These are phyloP conservation scores for Morpho achilles DNA, from an alignment of 2,888 invertebrate genomes.

Conservation along the genomic window DNA sequence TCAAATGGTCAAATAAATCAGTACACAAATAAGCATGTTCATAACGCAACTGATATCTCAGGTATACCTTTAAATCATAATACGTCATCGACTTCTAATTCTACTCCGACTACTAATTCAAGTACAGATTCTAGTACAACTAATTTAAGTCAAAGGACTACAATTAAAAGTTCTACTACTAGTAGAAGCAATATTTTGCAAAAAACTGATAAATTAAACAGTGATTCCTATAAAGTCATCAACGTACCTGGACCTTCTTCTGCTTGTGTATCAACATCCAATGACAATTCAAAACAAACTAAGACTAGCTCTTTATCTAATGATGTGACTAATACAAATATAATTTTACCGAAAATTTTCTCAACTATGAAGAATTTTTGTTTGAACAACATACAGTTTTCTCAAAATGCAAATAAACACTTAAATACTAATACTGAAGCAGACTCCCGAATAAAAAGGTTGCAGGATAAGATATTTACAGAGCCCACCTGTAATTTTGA, in stretches of 20 bases:
- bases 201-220: not conserved
- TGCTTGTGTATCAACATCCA: not conserved
- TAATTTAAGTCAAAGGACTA: not conserved
- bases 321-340: too few relatives aligned
- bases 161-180: not conserved
- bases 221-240: slow-evolving; percentile 7
- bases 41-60: not conserved
- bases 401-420: too few relatives aligned
- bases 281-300: too few relatives aligned
- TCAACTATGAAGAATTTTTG: too few relatives aligned
- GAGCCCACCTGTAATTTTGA: slow-evolving; percentile 39
- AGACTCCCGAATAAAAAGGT: slow-evolving; percentile 15
- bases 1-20: too few relatives aligned
- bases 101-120: slow-evolving; percentile 9
- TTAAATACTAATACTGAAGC: too few relatives aligned
- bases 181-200: not conserved
- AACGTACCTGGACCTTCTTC: not conserved
- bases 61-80: slow-evolving; percentile 2
- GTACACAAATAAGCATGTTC: too few relatives aligned
- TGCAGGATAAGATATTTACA: slow-evolving; percentile 36
- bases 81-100: slow-evolving; percentile 13
- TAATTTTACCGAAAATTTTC: too few relatives aligned
- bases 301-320: too few relatives aligned
- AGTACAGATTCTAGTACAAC: slow-evolving; percentile 2
- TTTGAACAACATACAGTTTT: too few relatives aligned